Evolutionary conservation across 2,888 invertebrate genomes (phyloP).

Genomic region (Luffia ferchaultella): DNA sequence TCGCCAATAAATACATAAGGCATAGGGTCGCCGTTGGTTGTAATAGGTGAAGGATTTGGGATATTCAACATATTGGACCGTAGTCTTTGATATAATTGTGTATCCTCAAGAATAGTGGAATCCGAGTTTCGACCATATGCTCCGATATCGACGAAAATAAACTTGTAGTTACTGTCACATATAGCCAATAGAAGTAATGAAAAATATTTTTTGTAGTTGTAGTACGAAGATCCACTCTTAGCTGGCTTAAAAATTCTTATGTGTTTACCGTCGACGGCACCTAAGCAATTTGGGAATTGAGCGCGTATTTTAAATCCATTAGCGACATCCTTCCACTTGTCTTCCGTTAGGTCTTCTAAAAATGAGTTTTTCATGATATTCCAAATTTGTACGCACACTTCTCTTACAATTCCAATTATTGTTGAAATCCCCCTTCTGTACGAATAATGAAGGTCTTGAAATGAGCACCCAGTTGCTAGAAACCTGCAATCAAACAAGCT

Average conservation of each 20-base stretch:
- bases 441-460: conserved; percentile 18
- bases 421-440: conserved; percentile 22
- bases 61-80: conserved; percentile 17
- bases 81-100: conserved; percentile 15
- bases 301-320: conserved; percentile 18
- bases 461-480: conserved; percentile 20
- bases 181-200: conserved; percentile 22
- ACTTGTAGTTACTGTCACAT: conserved; percentile 20
- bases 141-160: conserved; percentile 21
- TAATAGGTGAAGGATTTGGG: conserved; percentile 15
- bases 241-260: conserved; percentile 18
- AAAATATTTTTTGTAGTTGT: conserved; percentile 21
- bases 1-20: conserved; percentile 21
- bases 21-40: conserved; percentile 13
- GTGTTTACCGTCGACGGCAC: conserved; percentile 22
- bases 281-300: conserved; percentile 21
- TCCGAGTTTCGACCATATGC: conserved; percentile 19
- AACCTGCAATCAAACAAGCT: conserved; percentile 19
- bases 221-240: conserved; percentile 21
- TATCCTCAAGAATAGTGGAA: conserved; percentile 16
- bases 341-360: conserved; percentile 16
- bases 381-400: conserved; percentile 21
- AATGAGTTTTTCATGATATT: conserved; percentile 13
- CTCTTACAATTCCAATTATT: conserved; percentile 19
- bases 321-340: conserved; percentile 19